Percentiles rank a stretch among this genome's conserved stretches.
These are phyloP conservation scores for Karalla daura DNA, from an alignment of 2,797 vertebrate species.

Conservation along the genomic window DNA sequence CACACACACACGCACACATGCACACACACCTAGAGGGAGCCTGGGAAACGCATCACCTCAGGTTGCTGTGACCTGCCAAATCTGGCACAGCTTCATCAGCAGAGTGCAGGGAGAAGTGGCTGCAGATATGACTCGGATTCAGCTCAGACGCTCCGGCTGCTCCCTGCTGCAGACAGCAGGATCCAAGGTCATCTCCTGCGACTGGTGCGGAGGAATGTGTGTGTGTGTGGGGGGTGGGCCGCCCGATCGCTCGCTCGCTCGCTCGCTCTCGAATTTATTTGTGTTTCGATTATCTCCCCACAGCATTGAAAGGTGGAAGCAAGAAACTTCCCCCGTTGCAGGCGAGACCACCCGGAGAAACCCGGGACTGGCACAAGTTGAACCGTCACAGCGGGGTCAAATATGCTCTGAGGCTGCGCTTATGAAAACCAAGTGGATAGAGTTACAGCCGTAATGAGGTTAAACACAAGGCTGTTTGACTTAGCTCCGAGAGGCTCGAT, in stretches of 20 bases:
- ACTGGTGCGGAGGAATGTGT: slow-evolving; percentile 57
- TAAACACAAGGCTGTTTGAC: not conserved
- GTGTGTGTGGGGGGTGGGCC: slow-evolving; percentile 46
- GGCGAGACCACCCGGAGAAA: slow-evolving; percentile 48
- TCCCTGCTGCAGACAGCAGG: slow-evolving; percentile 34
- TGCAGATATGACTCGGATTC: slow-evolving; percentile 38
- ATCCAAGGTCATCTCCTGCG: slow-evolving; percentile 49
- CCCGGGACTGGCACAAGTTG: slow-evolving; percentile 1
- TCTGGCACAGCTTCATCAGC: slow-evolving; percentile 51
- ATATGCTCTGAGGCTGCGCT: slow-evolving; percentile 11
- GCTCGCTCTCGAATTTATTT: slow-evolving; percentile 50
- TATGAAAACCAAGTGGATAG: slow-evolving; percentile 4
- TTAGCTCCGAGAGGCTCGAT: not conserved
- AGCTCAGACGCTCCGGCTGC: slow-evolving; percentile 1
- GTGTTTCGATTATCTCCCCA: slow-evolving; percentile 35
- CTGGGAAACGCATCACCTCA: slow-evolving; percentile 66
- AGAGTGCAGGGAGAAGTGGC: slow-evolving; percentile 24
- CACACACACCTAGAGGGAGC: slow-evolving; percentile 8
- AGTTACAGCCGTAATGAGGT: slow-evolving; percentile 1
- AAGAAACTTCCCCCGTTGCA: slow-evolving; percentile 33
- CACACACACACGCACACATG: not conserved
- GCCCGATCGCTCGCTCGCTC: slow-evolving; percentile 50
- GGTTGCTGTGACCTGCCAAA: slow-evolving; percentile 55
- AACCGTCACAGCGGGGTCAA: slow-evolving; percentile 10
- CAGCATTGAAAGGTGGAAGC: slow-evolving; percentile 40